Base-by-base conservation (phyloP, 2,797 vertebrate species). In the Hephaestus fuliginosus region DNA sequence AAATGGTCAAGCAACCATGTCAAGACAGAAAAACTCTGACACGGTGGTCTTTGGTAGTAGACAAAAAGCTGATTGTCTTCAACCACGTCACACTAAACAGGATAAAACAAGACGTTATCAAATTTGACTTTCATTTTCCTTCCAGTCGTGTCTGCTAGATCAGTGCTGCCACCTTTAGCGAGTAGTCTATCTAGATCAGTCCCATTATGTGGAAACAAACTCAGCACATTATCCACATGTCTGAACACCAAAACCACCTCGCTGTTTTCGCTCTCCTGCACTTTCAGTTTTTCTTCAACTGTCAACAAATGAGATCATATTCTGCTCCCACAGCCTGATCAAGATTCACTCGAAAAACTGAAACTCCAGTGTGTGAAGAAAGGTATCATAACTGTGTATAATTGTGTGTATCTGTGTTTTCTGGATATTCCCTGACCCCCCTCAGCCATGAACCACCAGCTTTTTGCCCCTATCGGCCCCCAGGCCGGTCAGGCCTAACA, bases 401-500 rank as follows among this genome's bases (percentile, higher is more conserved):
- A 15, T 1, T n/a, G 71, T 43, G 13, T 67, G 33, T 8, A 5
- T 61, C 12, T 57, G 39, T 49, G 61, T 51, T 52, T 73, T 72
- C 48, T 70, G 55, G 53, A 71, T 80, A 61, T 88, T 89, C 81
- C 77, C 86, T 82, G 73, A 57, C 36, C 20, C 13, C 56, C 43
- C 66, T 73, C 60, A 74, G 74, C 71, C 30, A 15, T 17, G 49
- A 84, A 55, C 84, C 83, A 61, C 76, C 81, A 81, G 80, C 66
- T 61, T 52, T 63, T 43, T 64, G 81, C 75, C 92, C 86, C 91
- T 89, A 94, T 92, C 74, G 76, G 52, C 88, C 91, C 79, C 84
- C 79, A 82, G 83, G 76, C 79, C 86, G 93, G 90, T 94, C 95
- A 93, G 81, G 74, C 82, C 84, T 68, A 80, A 87, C 91, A 91